Conservation (phyloP, 1,140 invertebrate genomes). For the Asobara japonica region DNA sequence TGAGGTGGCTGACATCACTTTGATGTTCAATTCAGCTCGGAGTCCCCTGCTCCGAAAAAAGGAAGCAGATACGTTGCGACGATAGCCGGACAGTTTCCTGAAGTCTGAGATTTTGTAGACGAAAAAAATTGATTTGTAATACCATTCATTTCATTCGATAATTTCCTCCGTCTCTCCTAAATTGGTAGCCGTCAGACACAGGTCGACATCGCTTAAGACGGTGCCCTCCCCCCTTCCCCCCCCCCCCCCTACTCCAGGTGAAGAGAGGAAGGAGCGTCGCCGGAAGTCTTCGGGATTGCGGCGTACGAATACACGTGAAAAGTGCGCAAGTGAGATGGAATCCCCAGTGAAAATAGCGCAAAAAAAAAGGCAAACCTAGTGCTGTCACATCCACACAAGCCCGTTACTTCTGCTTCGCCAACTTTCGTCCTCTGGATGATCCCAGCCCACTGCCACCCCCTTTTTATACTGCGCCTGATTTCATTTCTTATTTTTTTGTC, state of each 20-base stretch:
- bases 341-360: conserved; percentile 48
- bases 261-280: conserved; percentile 26
- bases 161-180: conserved; percentile 57
- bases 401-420: conserved; percentile 65
- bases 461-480: conserved; percentile 33
- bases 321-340: conserved; percentile 37
- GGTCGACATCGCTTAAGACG: conserved; percentile 53
- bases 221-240: too few species aligned
- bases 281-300: conserved; percentile 49
- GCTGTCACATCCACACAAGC: conserved; percentile 63
- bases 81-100: too few species aligned
- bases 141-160: conserved; percentile 48
- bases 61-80: too few species aligned
- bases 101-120: too few species aligned
- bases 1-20: too few species aligned
- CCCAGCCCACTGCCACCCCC: neutral
- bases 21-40: too few species aligned
- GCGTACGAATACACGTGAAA: conserved; percentile 52
- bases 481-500: conserved; percentile 47
- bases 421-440: conserved; percentile 56
- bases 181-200: conserved; percentile 65
- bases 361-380: conserved; percentile 32
- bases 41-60: too few species aligned
- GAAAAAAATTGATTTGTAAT: too few species aligned
- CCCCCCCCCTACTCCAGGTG: conserved; percentile 46